Evolutionary conservation across 2,113 vertebrate species (phyloP), one percentile per base, ranked within the genome.

Genomic region (Fregetta grallaria): DNA sequence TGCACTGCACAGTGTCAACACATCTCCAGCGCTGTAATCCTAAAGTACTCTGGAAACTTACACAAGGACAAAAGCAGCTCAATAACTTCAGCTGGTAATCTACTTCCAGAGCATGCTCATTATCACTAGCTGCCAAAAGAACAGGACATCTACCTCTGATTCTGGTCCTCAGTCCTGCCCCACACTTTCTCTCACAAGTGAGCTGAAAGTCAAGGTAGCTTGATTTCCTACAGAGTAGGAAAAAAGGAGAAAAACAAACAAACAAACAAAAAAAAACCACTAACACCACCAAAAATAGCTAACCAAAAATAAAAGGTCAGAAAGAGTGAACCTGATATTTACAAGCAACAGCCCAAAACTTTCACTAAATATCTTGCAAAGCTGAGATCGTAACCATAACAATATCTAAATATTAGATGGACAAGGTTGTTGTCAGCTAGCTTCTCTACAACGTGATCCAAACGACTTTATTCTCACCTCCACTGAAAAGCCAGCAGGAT

Each of bases 381-480:
- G 84, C 38, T 49, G 73, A 59, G 62, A 72, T 40, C 0, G 25
- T 92, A 91, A 94, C 91, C 77, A 76, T 63, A 91, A 88, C 84
- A 76, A 29, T 66, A 88, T 55, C 76, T 76, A 95, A 96, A 83
- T 17, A 92, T 50, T 40, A 73, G 26, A 70, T 45, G 55, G 32
- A 36, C 94, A 95, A 86, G 77, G 71, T 67, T 71, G 66, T n/a
- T 87, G 76, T 87, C 74, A 89, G 49, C 70, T 79, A 44, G 56
- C 75, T 72, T 34, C 88, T 80, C 61, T 53, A 71, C n/a, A 90
- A 67, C 0, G 0, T 8, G 36, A 81, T 59, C 90, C 88, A 90
- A 96, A 94, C 1, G 0, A 91, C 42, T 93, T 95, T 86, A 59
- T 86, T 90, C 87, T 95, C 97, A 96, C 91, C 94, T 96, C 84